Conservation (phyloP, 2,888 invertebrate species). For the Trachelus iudaicus region DNA sequence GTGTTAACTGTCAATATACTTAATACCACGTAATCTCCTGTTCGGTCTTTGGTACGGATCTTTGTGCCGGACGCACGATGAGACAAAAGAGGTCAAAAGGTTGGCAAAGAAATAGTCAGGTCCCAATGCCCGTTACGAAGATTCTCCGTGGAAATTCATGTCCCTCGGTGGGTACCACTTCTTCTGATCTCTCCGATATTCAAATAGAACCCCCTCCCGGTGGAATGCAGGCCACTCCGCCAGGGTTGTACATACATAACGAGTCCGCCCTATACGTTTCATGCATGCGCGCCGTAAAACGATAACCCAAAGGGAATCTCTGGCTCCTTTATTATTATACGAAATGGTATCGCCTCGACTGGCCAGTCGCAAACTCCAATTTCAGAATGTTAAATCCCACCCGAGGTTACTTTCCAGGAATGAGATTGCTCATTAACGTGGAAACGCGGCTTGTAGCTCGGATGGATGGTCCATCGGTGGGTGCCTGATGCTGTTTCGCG, state of each 20-base stretch:
- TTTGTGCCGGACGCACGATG: background rate
- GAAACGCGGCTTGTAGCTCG: background rate
- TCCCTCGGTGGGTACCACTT: slow-evolving; percentile 17
- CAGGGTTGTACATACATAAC: slow-evolving; percentile 9
- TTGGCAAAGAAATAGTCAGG: background rate
- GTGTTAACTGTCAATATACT: background rate
- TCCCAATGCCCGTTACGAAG: background rate
- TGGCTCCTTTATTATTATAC: slow-evolving; percentile 12
- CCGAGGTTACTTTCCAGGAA: background rate
- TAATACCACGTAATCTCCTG: background rate
- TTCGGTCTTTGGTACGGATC: background rate
- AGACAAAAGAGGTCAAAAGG: slow-evolving; percentile 30
- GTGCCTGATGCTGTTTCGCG: background rate
- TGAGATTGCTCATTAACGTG: slow-evolving; percentile 3
- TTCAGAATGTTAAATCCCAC: slow-evolving; percentile 27
- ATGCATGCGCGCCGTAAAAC: background rate
- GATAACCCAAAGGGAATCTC: slow-evolving; percentile 6
- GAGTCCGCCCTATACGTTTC: background rate
- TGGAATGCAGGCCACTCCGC: slow-evolving; percentile 46
- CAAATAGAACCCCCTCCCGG: slow-evolving; percentile 40
- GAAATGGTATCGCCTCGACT: slow-evolving; percentile 13
- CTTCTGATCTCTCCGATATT: slow-evolving; percentile 47
- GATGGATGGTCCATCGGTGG: background rate
- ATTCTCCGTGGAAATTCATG: slow-evolving; percentile 25
- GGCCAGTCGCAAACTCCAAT: slow-evolving; percentile 31